A percentile compares a stretch with the other conserved stretches of the same genome.
Evolutionary conservation across 2,888 invertebrate genomes (phyloP).

Genomic region (Zele albiditarsus): DNA sequence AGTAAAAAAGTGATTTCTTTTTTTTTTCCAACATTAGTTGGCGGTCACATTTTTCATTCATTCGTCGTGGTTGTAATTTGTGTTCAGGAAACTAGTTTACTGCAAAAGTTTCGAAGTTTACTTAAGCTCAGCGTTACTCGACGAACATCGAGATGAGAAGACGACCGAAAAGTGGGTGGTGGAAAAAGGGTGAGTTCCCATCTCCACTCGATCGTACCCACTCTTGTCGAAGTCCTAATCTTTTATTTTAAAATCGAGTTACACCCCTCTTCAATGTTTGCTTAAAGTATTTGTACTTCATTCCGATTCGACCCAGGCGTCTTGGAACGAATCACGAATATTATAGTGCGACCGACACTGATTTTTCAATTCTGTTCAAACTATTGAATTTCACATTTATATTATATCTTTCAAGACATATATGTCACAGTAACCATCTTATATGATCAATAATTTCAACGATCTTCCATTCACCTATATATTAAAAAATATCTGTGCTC

Average conservation of each 20-base stretch:
- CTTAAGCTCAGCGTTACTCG: slow-evolving; percentile 53
- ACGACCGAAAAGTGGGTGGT: slow-evolving; percentile 33
- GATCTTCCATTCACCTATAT: background rate
- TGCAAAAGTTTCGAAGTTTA: slow-evolving; percentile 59
- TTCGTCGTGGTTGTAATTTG: slow-evolving; percentile 58
- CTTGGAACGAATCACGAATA: slow-evolving; percentile 34
- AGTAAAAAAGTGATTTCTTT: slow-evolving; percentile 39
- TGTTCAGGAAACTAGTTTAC: slow-evolving; percentile 60
- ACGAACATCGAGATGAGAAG: slow-evolving; percentile 28
- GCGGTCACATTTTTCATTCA: slow-evolving; percentile 56
- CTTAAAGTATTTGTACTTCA: slow-evolving; percentile 63
- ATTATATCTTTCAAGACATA: background rate
- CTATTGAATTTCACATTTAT: slow-evolving; percentile 19
- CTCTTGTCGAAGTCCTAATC: slow-evolving; percentile 48
- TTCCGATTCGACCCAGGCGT: slow-evolving; percentile 62
- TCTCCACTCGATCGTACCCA: slow-evolving; percentile 20
- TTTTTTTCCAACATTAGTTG: slow-evolving; percentile 44
- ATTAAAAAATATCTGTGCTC: background rate
- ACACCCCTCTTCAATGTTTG: slow-evolving; percentile 55
- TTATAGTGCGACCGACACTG: slow-evolving; percentile 14
- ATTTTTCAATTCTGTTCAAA: slow-evolving; percentile 1
- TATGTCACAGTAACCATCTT: background rate
- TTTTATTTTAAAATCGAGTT: slow-evolving; percentile 62
- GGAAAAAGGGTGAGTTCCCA: background rate
- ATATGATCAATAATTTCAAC: background rate